phyloP scores from a whole-genome alignment of 1,140 invertebrate species.

The Drosophila seguyi region DNA sequence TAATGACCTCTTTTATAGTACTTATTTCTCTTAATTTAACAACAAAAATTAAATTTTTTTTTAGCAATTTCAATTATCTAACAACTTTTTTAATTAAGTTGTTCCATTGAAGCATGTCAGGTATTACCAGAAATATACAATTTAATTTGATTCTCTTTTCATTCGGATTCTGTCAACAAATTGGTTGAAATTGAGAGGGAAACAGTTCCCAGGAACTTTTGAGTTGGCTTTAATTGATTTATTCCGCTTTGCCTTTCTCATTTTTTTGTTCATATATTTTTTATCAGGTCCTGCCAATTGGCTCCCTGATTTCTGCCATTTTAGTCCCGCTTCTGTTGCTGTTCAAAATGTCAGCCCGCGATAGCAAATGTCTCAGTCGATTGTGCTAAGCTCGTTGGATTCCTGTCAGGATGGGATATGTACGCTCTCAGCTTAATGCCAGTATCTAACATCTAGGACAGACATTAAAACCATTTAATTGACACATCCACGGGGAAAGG shows the following conservation, averaged over 20 bases:
- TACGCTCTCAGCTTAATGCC: conserved; percentile 52
- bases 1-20: no score
- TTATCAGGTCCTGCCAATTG: conserved; percentile 19
- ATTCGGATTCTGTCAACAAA: not conserved
- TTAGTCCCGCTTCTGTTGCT: not conserved
- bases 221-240: conserved; percentile 38
- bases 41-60: not conserved
- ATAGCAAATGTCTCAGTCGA: conserved; percentile 32
- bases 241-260: conserved; percentile 15
- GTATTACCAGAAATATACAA: not conserved
- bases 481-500: conserved; percentile 63
- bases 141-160: not conserved
- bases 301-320: conserved; percentile 6
- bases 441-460: conserved; percentile 44
- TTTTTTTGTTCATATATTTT: not conserved
- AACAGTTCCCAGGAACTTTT: not conserved
- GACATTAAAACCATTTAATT: conserved; percentile 76
- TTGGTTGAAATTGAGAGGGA: not conserved
- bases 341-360: conserved; percentile 28
- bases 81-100: not conserved
- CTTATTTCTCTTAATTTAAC: not conserved
- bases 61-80: not conserved
- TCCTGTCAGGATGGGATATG: conserved; percentile 44
- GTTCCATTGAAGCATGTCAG: not conserved
- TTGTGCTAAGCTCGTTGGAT: conserved; percentile 46